Conservation (phyloP, 2,888 invertebrate species). For the Pherbina coryleti region DNA sequence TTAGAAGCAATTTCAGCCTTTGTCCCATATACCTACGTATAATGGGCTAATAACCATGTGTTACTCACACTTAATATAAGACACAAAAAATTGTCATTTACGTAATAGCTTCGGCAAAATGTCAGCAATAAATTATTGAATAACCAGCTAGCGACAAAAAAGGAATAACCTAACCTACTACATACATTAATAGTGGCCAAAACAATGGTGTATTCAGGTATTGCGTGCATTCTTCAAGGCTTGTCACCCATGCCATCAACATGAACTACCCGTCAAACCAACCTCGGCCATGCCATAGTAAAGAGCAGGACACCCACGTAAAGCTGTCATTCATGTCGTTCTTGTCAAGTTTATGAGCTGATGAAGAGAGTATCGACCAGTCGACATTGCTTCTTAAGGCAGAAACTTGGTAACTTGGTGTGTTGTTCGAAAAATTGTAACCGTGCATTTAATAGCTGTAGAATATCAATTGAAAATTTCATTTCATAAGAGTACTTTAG, state of each 20-base stretch:
- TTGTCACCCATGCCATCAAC: constrained; percentile 51
- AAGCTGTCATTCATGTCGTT: constrained; percentile 51
- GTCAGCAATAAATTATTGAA: constrained; percentile 48
- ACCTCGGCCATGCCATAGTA: background rate
- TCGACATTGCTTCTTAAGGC: background rate
- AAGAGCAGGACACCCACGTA: constrained; percentile 52
- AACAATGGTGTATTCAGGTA: constrained; percentile 23
- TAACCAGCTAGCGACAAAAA: constrained; percentile 22
- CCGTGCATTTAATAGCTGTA: background rate
- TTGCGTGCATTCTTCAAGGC: constrained; percentile 48
- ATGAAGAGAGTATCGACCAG: constrained; percentile 17
- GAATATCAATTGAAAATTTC: background rate
- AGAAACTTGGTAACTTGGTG: background rate
- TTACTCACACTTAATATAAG: too few relatives aligned
- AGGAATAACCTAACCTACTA: background rate
- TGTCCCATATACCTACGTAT: background rate
- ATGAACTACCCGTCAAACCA: constrained; percentile 31
- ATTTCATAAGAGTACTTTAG: background rate
- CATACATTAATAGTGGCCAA: background rate
- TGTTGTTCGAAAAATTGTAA: constrained; percentile 1
- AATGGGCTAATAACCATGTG: too few relatives aligned
- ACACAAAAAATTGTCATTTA: background rate
- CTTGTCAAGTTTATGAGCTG: constrained; percentile 44
- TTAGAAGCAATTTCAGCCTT: too few relatives aligned
- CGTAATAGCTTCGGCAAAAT: constrained; percentile 45